Evolutionary conservation across 2,888 invertebrate genomes (phyloP), one percentile per base, ranked within the genome.

Genomic region (Melanargia galathea): DNA sequence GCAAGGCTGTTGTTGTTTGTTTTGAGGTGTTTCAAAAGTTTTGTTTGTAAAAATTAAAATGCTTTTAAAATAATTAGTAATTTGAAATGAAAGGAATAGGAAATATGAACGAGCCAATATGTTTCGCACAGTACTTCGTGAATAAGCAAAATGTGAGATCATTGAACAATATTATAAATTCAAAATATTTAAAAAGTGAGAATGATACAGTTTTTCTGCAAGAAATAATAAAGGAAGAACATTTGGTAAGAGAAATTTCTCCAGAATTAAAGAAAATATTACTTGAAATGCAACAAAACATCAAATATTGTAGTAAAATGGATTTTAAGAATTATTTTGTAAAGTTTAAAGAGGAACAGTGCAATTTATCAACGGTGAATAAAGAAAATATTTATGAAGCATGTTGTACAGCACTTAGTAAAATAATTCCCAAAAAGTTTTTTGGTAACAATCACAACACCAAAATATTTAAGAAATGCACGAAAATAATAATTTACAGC

Each of bases 91-190:
- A 4, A 6, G 18, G n/a, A n/a, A n/a, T 35, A 45, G 6, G 0
- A 40, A 45, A 46, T 48, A 83, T 88, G 84, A 78, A 80, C 55
- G 63, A 45, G 11, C 76, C 81, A 0, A 62, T 84, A 61, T 87
- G 87, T 73, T 73, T 86, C 64, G 82, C 89, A 1, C 79, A 84
- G 66, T 75, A 81, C 69, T 90, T 90, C 70, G 76, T 80, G 4
- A 87, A 89, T 72, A 91, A 90, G 74, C 85, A 87, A 74, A 87
- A 90, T 73, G 75, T 87, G 43, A 76, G 91, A 62, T 87, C 88
- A 1, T 84, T 78, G 67, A 73, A 71, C 59, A 87, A 86, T 72
- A 70, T 87, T 69, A 45, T 86, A 20, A 81, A 82, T 71, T 64
- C 70, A 24, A 79, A 77, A 63, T 68, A 78, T 66, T 66, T 83